Conservation (phyloP, 2,113 vertebrate genomes). For the Arothron firmamentum region DNA sequence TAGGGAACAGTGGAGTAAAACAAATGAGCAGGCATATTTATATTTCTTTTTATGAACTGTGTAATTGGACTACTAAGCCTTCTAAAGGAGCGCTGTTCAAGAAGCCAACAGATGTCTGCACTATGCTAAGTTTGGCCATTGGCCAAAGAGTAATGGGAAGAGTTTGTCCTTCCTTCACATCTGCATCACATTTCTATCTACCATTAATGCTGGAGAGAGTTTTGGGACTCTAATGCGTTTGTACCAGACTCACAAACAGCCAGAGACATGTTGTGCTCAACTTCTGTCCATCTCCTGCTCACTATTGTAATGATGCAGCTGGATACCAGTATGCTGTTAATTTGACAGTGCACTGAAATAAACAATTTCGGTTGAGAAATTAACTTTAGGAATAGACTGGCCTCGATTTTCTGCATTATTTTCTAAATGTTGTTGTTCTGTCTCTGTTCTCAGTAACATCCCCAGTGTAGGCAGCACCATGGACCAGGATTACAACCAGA, state of each 20-base stretch:
- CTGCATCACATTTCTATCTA: slow-evolving; percentile 19
- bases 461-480: slow-evolving; percentile 85
- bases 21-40: background rate
- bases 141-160: slow-evolving; percentile 28
- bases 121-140: slow-evolving; percentile 14
- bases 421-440: slow-evolving; percentile 4
- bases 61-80: background rate
- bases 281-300: background rate
- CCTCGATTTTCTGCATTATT: background rate
- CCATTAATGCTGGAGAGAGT: slow-evolving; percentile 23
- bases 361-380: slow-evolving; percentile 4
- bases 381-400: background rate
- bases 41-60: background rate
- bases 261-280: slow-evolving; percentile 62
- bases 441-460: slow-evolving; percentile 66
- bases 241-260: slow-evolving; percentile 49
- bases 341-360: slow-evolving; percentile 5
- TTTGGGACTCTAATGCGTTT: slow-evolving; percentile 45
- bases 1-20: slow-evolving; percentile 3
- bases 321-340: slow-evolving; percentile 14
- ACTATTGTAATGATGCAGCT: slow-evolving; percentile 10
- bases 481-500: slow-evolving; percentile 92
- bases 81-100: background rate
- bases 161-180: slow-evolving; percentile 23
- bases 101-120: slow-evolving; percentile 9